Evolutionary conservation across 2,113 vertebrate genomes (phyloP), one percentile per base, ranked within the genome.

Genomic region (Myocastor coypus): DNA sequence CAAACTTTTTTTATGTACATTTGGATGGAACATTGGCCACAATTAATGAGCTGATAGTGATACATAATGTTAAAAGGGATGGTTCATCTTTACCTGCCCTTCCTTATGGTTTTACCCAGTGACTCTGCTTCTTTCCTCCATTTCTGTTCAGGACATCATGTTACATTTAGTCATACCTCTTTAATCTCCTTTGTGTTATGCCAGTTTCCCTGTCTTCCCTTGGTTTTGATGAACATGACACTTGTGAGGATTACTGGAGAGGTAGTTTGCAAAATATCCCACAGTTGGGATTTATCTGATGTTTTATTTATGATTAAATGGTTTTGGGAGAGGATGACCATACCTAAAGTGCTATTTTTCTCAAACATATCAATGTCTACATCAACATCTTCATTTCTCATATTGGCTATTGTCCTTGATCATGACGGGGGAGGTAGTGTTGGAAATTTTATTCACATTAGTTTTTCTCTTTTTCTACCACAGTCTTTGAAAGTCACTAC

Each of bases 131-230:
- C 37, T 50, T 73, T 20, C 24, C 11, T 30, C 8, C 16, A 17
- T 32, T 52, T 1, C 11, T 50, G 13, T 73, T 14, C 22, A 13
- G 1, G 12, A 11, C 5, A 9, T 0, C 7, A 50, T 8, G 1
- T 9, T 37, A 26, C 1, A 30, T 42, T 22, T 5, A 64, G 9
- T 7, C 5, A 7, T 30, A 24, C 68, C 37, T 66, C 30, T 69
- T 26, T 32, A 13, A 34, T 22, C 8, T 73, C 3, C 37, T 57
- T 26, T 64, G 24, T 30, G 32, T 34, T 69, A n/a, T 69, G 7
- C 69, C 40, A 52, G 26, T 55, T 46, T 66, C 66, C 34, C 24
- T 5, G 19, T 0, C 46, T 84, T 73, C 22, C 69, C 37, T 73
- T 37, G 69, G 20, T 24, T 83, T 17, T 73, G 16, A 61, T n/a